phyloP scores from a whole-genome alignment of 2,797 vertebrate species.

The Anguilla anguilla region DNA sequence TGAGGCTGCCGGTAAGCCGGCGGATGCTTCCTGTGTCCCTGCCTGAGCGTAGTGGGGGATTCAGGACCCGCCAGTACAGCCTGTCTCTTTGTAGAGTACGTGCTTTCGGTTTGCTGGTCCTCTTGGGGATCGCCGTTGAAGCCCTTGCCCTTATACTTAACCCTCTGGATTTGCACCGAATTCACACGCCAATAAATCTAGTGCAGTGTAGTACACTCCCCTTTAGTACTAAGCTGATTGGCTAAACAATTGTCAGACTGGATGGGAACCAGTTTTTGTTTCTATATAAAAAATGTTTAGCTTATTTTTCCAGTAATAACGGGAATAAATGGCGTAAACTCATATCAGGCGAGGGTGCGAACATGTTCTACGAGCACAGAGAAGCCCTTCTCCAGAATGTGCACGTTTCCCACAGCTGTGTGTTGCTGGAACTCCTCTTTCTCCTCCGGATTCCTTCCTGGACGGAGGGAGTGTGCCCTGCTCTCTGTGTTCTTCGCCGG shows the following conservation, averaged over 20 bases:
- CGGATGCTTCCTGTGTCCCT: not conserved
- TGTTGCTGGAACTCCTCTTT: not conserved
- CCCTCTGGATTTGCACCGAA: not conserved
- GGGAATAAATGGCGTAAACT: not conserved
- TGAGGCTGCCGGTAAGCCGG: not conserved
- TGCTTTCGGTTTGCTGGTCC: not conserved
- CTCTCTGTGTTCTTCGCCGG: not conserved
- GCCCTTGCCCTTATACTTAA: not conserved
- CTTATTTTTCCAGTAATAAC: not conserved
- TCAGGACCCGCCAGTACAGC: not conserved
- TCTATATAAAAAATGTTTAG: not conserved
- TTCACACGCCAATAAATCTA: not conserved
- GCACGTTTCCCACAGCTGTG: slow-evolving; percentile 2
- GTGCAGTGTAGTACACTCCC: too few relatives aligned
- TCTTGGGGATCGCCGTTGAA: not conserved
- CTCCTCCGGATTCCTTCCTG: slow-evolving; percentile 33
- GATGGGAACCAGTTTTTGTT: not conserved
- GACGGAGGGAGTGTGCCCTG: slow-evolving; percentile 23
- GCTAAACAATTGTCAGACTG: not conserved
- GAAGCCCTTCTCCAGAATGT: not conserved
- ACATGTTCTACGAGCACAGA: not conserved
- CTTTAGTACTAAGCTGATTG: not conserved
- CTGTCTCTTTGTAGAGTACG: not conserved
- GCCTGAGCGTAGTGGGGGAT: not conserved
- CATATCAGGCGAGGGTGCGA: too few relatives aligned